A percentile compares a stretch with the other conserved stretches of the same genome.
These are phyloP conservation scores for Hoplodrina blanda DNA, from an alignment of 2,888 invertebrate genomes.

Conservation along the genomic window DNA sequence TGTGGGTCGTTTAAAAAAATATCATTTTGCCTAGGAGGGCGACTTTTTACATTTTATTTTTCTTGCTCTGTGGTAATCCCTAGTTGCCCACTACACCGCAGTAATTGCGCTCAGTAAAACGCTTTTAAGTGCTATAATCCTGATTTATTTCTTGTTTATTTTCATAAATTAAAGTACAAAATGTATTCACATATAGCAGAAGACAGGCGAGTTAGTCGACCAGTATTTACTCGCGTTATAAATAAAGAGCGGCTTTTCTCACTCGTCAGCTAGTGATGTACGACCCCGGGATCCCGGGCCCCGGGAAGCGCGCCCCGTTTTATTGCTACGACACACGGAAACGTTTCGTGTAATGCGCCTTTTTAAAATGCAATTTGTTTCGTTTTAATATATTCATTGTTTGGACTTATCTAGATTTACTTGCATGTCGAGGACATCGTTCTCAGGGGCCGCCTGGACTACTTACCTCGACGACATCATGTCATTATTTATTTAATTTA, in stretches of 20 bases:
- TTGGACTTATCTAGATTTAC: conserved; percentile 64
- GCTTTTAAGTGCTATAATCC: conserved; percentile 45
- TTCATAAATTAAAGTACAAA: conserved; percentile 46
- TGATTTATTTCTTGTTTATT: conserved; percentile 48
- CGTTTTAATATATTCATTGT: conserved; percentile 66
- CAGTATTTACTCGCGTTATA: conserved; percentile 54
- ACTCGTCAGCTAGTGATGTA: conserved; percentile 66
- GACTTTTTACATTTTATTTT: conserved; percentile 3
- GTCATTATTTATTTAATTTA: conserved; percentile 26
- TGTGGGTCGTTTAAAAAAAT: conserved; percentile 28
- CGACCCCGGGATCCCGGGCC: conserved; percentile 44
- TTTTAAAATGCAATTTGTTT: conserved; percentile 67
- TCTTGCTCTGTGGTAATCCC: conserved; percentile 25
- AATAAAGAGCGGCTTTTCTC: conserved; percentile 61
- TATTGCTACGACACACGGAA: conserved; percentile 66
- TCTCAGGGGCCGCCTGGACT: conserved; percentile 27
- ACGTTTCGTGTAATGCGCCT: conserved; percentile 61
- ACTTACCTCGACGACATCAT: conserved; percentile 33
- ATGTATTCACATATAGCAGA: conserved; percentile 39
- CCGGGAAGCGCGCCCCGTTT: conserved; percentile 58
- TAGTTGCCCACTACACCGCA: conserved; percentile 25
- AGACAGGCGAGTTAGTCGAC: conserved; percentile 43
- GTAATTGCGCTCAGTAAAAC: conserved; percentile 32
- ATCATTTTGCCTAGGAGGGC: conserved; percentile 3
- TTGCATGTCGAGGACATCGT: conserved; percentile 53